These are phyloP conservation scores for Drosophila mojavensis DNA, from an alignment of 1,140 invertebrate species.

Conservation along the genomic window DNA sequence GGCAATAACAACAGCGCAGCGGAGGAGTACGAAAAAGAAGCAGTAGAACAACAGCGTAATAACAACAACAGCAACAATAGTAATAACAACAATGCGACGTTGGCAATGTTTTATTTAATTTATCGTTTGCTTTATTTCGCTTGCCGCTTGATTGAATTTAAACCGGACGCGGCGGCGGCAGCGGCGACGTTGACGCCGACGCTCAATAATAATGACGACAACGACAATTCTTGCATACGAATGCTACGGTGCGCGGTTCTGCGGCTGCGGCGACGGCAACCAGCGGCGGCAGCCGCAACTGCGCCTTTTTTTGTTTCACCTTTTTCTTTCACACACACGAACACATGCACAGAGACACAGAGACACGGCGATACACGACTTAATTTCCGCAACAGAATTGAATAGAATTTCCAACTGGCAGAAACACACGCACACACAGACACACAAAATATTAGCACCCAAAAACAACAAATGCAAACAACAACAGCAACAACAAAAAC, in stretches of 20 bases:
- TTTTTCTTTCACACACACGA: slow-evolving; percentile 52
- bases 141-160: slow-evolving; percentile 77
- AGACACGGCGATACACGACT: slow-evolving; percentile 20
- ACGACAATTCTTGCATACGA: slow-evolving; percentile 68
- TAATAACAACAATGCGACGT: slow-evolving; percentile 21
- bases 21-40: neutral
- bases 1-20: slow-evolving; percentile 1
- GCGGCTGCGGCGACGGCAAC: slow-evolving; percentile 18
- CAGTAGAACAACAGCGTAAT: slow-evolving; percentile 5
- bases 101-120: slow-evolving; percentile 38
- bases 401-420: slow-evolving; percentile 27
- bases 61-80: too few species aligned
- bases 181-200: slow-evolving; percentile 41
- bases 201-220: slow-evolving; percentile 44
- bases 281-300: slow-evolving; percentile 30
- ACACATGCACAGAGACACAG: slow-evolving; percentile 13
- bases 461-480: slow-evolving; percentile 35
- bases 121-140: slow-evolving; percentile 34
- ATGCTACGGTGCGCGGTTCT: slow-evolving; percentile 27
- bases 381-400: slow-evolving; percentile 53
- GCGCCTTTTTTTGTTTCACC: slow-evolving; percentile 57
- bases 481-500: slow-evolving; percentile 16
- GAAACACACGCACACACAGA: slow-evolving; percentile 13
- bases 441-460: slow-evolving; percentile 46
- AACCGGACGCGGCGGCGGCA: slow-evolving; percentile 61